phyloP scores from a whole-genome alignment of 2,113 vertebrate species.

The Pangasianodon gigas region DNA sequence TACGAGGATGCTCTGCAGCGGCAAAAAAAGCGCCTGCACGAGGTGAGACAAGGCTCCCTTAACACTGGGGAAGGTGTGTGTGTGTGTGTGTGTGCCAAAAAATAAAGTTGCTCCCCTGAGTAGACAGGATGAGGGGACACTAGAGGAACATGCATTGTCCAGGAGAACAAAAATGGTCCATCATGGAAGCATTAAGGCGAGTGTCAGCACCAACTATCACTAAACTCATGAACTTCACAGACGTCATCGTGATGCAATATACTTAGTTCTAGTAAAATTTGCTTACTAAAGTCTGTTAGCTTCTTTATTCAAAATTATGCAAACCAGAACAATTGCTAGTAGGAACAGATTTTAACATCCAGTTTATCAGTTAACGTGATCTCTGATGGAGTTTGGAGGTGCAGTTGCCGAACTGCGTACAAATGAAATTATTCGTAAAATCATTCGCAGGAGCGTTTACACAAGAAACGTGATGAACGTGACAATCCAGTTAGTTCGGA shows the following conservation, averaged over 20 bases:
- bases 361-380: not conserved
- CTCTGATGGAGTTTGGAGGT: too few species aligned
- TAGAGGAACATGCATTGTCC: not conserved
- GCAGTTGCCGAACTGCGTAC: not conserved
- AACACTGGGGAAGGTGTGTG: too few species aligned
- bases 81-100: not conserved
- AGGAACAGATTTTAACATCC: not conserved
- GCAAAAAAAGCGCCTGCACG: conserved; percentile 83
- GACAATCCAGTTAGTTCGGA: not conserved
- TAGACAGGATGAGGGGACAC: not conserved
- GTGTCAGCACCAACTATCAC: not conserved
- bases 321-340: not conserved
- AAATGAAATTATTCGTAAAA: not conserved
- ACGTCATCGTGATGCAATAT: not conserved
- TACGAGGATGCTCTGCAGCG: conserved; percentile 91
- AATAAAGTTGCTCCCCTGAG: not conserved
- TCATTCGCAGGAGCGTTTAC: not conserved
- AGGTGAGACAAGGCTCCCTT: conserved; percentile 74
- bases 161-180: not conserved
- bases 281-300: not conserved
- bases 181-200: too few species aligned
- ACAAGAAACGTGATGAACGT: not conserved
- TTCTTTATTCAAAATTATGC: not conserved
- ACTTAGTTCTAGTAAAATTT: not conserved
- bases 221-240: not conserved